These are phyloP conservation scores for Sycophila sp. DNA, from an alignment of 1,140 invertebrate species.

Conservation along the genomic window DNA sequence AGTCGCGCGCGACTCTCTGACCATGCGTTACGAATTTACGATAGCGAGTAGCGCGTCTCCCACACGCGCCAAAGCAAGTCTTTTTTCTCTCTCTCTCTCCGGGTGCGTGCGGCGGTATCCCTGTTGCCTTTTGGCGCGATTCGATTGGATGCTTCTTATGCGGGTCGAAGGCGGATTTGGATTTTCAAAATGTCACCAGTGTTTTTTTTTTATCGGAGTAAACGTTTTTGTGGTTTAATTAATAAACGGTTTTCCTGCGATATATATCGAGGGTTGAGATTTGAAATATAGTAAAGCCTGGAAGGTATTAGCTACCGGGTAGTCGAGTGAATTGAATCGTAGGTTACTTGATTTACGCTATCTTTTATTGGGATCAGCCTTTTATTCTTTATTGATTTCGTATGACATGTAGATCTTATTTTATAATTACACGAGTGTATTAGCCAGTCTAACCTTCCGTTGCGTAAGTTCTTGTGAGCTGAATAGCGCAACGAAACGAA, in stretches of 20 bases:
- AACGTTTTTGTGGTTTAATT: too few relatives aligned
- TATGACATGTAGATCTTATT: not conserved
- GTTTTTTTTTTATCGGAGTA: too few relatives aligned
- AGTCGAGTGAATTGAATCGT: not conserved
- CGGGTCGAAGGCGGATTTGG: too few relatives aligned
- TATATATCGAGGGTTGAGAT: too few relatives aligned
- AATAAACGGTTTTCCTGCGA: too few relatives aligned
- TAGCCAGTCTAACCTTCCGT: not conserved
- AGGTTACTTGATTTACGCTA: not conserved
- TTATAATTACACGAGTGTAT: not conserved
- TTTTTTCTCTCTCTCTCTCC: too few relatives aligned
- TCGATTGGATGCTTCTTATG: too few relatives aligned
- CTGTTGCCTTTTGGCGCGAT: not conserved
- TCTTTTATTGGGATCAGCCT: not conserved
- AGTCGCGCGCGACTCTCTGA: conserved; percentile 9
- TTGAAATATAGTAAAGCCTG: too few relatives aligned
- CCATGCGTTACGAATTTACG: conserved; percentile 31
- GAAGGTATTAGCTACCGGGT: not conserved
- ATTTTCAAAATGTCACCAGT: too few relatives aligned
- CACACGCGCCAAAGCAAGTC: too few relatives aligned
- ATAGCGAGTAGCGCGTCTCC: conserved; percentile 3
- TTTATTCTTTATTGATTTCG: not conserved
- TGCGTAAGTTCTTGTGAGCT: too few relatives aligned
- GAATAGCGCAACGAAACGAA: too few relatives aligned
- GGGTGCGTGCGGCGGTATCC: not conserved